These are phyloP conservation scores for Stichodactyla helianthus DNA, from an alignment of 64 coral and sea anemone genomes.

Conservation along the genomic window DNA sequence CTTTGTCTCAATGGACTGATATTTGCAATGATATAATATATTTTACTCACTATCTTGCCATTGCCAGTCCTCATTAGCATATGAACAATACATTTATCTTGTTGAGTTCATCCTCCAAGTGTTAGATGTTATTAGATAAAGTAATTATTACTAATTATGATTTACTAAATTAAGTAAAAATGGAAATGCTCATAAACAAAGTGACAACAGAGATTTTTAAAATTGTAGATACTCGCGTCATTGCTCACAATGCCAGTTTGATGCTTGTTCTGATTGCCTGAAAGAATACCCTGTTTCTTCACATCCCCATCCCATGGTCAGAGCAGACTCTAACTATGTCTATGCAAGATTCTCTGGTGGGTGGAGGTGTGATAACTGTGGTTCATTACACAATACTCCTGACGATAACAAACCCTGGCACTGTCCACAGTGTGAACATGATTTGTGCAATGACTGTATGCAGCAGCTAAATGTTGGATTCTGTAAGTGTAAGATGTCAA, in stretches of 20 bases:
- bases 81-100: too few relatives aligned
- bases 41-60: too few relatives aligned
- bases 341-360: slow-evolving; percentile 72
- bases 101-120: too few relatives aligned
- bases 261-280: slow-evolving; percentile 69
- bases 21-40: too few relatives aligned
- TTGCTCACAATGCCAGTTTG: slow-evolving; percentile 60
- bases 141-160: not conserved
- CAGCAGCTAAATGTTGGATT: slow-evolving; percentile 13
- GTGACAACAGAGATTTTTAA: not conserved
- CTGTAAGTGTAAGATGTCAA: not conserved
- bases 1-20: too few relatives aligned
- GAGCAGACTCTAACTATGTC: slow-evolving; percentile 61
- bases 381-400: slow-evolving; percentile 27
- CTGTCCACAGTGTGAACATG: slow-evolving; percentile 77
- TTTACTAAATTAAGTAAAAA: not conserved
- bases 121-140: too few relatives aligned
- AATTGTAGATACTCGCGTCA: slow-evolving; percentile 55
- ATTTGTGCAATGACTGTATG: slow-evolving; percentile 78
- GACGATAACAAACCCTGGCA: slow-evolving; percentile 75
- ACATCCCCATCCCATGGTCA: slow-evolving; percentile 66
- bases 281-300: slow-evolving; percentile 32
- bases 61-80: too few relatives aligned
- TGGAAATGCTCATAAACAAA: too few relatives aligned
- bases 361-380: slow-evolving; percentile 91